Conservation (phyloP, 2,113 vertebrate genomes). For the Clarias batrachus region DNA sequence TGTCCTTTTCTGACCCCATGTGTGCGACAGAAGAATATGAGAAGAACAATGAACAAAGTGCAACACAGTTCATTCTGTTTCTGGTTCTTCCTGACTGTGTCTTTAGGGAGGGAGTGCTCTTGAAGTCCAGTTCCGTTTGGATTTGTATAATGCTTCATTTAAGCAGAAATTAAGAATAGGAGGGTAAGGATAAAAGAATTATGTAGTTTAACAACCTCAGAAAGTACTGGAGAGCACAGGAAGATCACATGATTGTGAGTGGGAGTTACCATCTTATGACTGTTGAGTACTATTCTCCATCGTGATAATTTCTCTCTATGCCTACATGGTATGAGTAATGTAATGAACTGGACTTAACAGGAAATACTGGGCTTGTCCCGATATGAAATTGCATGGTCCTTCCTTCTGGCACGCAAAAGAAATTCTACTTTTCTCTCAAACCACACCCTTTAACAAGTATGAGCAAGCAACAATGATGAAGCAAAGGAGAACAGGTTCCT, state of each 20-base stretch:
- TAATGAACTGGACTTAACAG: constrained; percentile 48
- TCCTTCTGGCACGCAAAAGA: constrained; percentile 28
- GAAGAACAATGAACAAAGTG: not conserved
- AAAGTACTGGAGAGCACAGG: not conserved
- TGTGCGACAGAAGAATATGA: not conserved
- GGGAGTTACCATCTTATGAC: not conserved
- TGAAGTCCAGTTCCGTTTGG: constrained; percentile 33
- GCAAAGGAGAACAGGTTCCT: constrained; percentile 60
- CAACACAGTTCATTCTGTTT: constrained; percentile 1
- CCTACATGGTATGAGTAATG: constrained; percentile 1
- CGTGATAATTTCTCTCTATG: no score
- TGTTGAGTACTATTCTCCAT: not conserved
- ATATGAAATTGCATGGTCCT: constrained; percentile 45
- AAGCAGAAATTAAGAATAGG: not conserved
- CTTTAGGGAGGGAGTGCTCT: constrained; percentile 10
- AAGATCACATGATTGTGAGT: not conserved
- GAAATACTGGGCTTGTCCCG: constrained; percentile 57
- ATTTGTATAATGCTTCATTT: not conserved
- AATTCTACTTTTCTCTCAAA: constrained; percentile 36
- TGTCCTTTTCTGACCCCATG: constrained; percentile 3
- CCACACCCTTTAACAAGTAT: constrained; percentile 69
- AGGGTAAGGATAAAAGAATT: not conserved
- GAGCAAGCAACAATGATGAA: constrained; percentile 61
- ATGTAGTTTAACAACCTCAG: not conserved
- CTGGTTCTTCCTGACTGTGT: not conserved